Evolutionary conservation across 1,140 invertebrate species (phyloP).

Genomic region (Apis mellifera): Amel_HAv3.1 CM009940.2:6411501-6412000

Average conservation of each 20-base stretch:
- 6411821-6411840: constrained; percentile 97
- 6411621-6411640: constrained; percentile 97
- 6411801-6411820: constrained; percentile 94
- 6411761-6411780: constrained; percentile 93
- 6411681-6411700: constrained; percentile 97
- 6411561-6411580: constrained; percentile 90
- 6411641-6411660: constrained; percentile 90
- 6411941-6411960: constrained; percentile 98
- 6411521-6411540: constrained; percentile 94
- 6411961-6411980: constrained; percentile 93
- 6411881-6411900: constrained; percentile 97
- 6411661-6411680: constrained; percentile 99
- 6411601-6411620: constrained; percentile 97
- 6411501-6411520: constrained; percentile 97
- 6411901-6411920: constrained; percentile 98
- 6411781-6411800: constrained; percentile 98
- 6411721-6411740: constrained; percentile 96
- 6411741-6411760: constrained; percentile 95
- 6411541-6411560: constrained; percentile 98
- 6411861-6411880: constrained; percentile 98
- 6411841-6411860: constrained; percentile 99
- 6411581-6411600: constrained; percentile 96
- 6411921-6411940: constrained; percentile 97
- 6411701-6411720: constrained; percentile 97
- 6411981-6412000: constrained; percentile 5